Percentiles rank a stretch among this genome's conserved stretches.
Conservation (phyloP, 1,140 invertebrate species). For the Eupristina koningsbergeri region DNA sequence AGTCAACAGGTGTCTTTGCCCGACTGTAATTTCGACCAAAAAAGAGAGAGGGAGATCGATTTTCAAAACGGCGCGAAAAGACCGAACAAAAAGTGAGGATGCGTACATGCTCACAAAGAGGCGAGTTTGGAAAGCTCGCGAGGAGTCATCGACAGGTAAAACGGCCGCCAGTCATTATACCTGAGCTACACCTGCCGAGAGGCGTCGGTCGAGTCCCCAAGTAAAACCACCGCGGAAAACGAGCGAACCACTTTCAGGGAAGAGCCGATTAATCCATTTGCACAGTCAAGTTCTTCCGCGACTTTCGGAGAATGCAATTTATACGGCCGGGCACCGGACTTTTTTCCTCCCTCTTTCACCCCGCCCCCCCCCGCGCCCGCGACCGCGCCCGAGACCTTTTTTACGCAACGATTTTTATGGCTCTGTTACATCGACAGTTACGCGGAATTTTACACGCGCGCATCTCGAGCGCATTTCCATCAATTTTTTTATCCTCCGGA, state of each 20-base stretch:
- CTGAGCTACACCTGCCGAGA: constrained; percentile 38
- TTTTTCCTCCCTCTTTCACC: not conserved
- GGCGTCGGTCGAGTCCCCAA: not conserved
- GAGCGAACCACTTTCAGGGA: constrained; percentile 11
- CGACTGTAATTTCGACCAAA: constrained; percentile 34
- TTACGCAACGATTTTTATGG: constrained; percentile 47
- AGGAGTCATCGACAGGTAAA: constrained; percentile 49
- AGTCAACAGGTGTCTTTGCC: constrained; percentile 42
- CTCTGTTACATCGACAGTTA: constrained; percentile 46
- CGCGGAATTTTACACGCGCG: constrained; percentile 41
- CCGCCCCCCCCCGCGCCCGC: too few relatives aligned
- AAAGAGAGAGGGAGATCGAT: not conserved
- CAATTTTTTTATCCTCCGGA: constrained; percentile 32
- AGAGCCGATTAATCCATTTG: constrained; percentile 49
- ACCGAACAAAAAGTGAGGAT: not conserved
- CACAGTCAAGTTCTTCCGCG: constrained; percentile 18
- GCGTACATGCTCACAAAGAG: not conserved
- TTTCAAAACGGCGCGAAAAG: not conserved
- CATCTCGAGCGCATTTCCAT: constrained; percentile 28
- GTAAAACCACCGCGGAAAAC: constrained; percentile 31
- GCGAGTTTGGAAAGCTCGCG: constrained; percentile 33
- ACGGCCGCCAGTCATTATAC: constrained; percentile 31
- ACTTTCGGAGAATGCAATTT: constrained; percentile 44
- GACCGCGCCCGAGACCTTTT: too few relatives aligned
- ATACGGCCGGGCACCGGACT: not conserved